A percentile compares a stretch with the other conserved stretches of the same genome.
Evolutionary conservation across 1,140 invertebrate genomes (phyloP).

Genomic region (Oncopeltus fasciatus): DNA sequence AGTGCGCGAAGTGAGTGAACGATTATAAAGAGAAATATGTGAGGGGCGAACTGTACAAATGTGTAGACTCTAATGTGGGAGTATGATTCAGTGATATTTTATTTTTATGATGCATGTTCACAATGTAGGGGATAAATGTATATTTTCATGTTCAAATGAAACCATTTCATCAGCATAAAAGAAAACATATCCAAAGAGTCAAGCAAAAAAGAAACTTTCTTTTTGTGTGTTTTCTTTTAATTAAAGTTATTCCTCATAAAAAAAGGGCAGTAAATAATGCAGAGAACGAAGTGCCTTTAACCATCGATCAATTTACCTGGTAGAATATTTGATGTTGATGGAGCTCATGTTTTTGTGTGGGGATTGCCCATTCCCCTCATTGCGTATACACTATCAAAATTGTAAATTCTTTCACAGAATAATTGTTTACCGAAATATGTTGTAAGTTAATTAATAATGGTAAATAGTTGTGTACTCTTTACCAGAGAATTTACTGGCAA

Average conservation of each 20-base stretch:
- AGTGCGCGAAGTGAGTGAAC: slow-evolving; percentile 3
- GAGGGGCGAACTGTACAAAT: slow-evolving; percentile 4
- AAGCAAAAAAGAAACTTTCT: no score
- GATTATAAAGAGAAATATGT: background rate
- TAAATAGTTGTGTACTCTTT: background rate
- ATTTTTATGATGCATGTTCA: background rate
- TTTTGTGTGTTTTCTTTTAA: no score
- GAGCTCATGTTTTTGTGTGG: background rate
- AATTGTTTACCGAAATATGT: background rate
- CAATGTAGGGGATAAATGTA: background rate
- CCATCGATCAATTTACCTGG: background rate
- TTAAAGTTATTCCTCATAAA: background rate
- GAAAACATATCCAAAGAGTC: slow-evolving; percentile 6
- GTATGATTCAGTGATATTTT: slow-evolving; percentile 1
- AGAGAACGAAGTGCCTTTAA: slow-evolving; percentile 6
- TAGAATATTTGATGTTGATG: background rate
- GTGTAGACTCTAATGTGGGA: background rate
- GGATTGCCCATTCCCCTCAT: background rate
- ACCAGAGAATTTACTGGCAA: slow-evolving; percentile 1
- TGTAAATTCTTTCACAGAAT: background rate
- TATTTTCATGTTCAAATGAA: no score
- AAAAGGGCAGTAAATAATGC: background rate
- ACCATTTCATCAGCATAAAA: no score
- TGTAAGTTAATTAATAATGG: background rate
- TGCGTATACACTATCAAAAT: background rate